Base-by-base conservation (phyloP, 2,888 invertebrate species). In the Stegophylla sp. region DNA sequence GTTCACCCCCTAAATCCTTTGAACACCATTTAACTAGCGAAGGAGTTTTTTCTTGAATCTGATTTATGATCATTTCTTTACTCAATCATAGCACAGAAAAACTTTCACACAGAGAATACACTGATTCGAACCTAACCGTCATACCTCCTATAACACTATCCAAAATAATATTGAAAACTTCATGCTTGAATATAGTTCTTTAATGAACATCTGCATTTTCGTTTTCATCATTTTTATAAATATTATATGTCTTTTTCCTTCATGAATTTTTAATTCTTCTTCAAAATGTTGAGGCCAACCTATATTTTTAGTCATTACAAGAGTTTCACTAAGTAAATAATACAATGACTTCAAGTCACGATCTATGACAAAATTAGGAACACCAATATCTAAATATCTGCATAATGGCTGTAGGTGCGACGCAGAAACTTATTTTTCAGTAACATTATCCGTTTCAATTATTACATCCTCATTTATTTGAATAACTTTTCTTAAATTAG, bases 281-380 rank as follows among this genome's bases (percentile, higher is more conserved):
- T 61, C 20, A 15, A 61, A 28, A 28, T 61, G 1, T 26, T 28
- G 5, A 13, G 59, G 59, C 61, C 61, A 63, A 28, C 61, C 61
- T 34, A 63, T 63, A 34, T 63, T 63, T 63, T 63, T 34, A 34
- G 61, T 34, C 28, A 63, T 34, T 17, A 34, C 9, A 34, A n/a
- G 23, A 63, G 34, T 63, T 63, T 63, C 61, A 63, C 17, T n/a
- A 17, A 28, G 34, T 28, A 34, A 34, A 34, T 63, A 0, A 17
- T 63, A n/a, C 41, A 26, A 15, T 41, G 1, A 61, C 20, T 61
- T 61, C 26, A 61, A 61, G 61, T 61, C 28, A 61, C 61, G 61
- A 61, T 20, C 12, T 61, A 34, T 61, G 61, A 15, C 28, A 28
- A 61, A 61, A 61, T 61, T 61, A 13, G 61, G 28, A 61, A 28